A percentile compares a stretch with the other conserved stretches of the same genome.
Evolutionary conservation across 2,888 invertebrate species (phyloP).

Genomic region (Nephrocerus scutellatus): DNA sequence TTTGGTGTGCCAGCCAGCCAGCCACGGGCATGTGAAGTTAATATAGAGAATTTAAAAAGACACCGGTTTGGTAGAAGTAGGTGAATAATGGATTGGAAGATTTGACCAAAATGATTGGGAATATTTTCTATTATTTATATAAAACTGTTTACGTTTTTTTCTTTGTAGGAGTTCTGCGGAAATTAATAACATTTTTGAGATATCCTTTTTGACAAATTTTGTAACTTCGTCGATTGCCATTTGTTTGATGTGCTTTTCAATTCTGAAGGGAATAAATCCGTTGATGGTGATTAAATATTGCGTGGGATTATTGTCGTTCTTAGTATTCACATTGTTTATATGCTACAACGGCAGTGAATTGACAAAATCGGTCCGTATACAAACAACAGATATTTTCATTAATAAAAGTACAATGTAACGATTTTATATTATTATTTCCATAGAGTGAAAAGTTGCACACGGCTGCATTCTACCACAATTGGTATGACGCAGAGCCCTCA

Average conservation of each 20-base stretch:
- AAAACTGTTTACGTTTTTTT: not conserved
- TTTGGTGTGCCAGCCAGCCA: too few relatives aligned
- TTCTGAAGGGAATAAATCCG: slow-evolving; percentile 29
- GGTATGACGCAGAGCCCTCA: slow-evolving; percentile 36
- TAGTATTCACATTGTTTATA: slow-evolving; percentile 31
- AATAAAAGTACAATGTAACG: not conserved
- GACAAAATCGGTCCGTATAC: slow-evolving; percentile 28
- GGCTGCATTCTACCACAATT: slow-evolving; percentile 37
- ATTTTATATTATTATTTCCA: not conserved
- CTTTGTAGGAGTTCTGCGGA: slow-evolving; percentile 22
- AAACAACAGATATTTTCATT: not conserved
- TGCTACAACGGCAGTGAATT: slow-evolving; percentile 35
- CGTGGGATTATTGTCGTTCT: slow-evolving; percentile 30
- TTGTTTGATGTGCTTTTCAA: slow-evolving; percentile 35
- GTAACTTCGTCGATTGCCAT: slow-evolving; percentile 35
- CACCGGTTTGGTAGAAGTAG: too few relatives aligned
- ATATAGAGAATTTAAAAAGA: too few relatives aligned
- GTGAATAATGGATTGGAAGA: too few relatives aligned
- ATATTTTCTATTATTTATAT: too few relatives aligned
- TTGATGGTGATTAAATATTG: slow-evolving; percentile 28
- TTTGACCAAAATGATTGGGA: too few relatives aligned
- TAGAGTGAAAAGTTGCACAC: slow-evolving; percentile 31
- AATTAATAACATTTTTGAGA: slow-evolving; percentile 33
- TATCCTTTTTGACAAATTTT: slow-evolving; percentile 32
- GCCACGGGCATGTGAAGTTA: too few relatives aligned